Conservation (phyloP, 2,888 invertebrate genomes). For the Meliscaeva auricollis region DNA sequence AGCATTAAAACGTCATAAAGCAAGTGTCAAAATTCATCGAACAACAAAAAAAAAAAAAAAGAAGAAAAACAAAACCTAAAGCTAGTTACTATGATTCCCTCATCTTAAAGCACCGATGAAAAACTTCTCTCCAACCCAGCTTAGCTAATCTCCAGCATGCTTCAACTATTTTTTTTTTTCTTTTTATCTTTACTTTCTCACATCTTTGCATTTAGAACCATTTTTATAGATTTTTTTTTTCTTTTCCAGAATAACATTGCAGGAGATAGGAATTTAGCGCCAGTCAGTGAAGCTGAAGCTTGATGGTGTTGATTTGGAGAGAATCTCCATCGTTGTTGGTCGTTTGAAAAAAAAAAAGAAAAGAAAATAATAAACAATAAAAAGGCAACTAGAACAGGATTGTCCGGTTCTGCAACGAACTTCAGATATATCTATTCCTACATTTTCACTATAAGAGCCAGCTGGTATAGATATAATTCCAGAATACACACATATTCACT, state of each 20-base stretch:
- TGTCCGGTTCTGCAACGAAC: slow-evolving; percentile 56
- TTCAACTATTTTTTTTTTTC: no score
- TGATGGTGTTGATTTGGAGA: slow-evolving; percentile 21
- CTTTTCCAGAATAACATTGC: slow-evolving; percentile 10
- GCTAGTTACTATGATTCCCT: neutral
- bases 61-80: slow-evolving; percentile 10
- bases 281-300: slow-evolving; percentile 2
- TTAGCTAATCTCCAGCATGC: no score
- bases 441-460: slow-evolving; percentile 7
- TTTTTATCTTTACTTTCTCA: slow-evolving; percentile 19
- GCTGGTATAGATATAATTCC: slow-evolving; percentile 6
- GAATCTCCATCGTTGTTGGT: slow-evolving; percentile 1
- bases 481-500: slow-evolving; percentile 1
- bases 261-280: slow-evolving; percentile 19
- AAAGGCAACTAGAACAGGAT: slow-evolving; percentile 56
- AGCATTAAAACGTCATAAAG: slow-evolving; percentile 15
- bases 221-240: slow-evolving; percentile 4
- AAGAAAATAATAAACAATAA: slow-evolving; percentile 22
- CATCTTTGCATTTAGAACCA: slow-evolving; percentile 30
- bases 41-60: slow-evolving; percentile 19
- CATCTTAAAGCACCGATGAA: neutral
- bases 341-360: neutral
- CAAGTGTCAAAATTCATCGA: slow-evolving; percentile 38
- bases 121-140: neutral
- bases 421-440: neutral